These are phyloP conservation scores for Lasiurus borealis DNA, from an alignment of 2,113 vertebrate genomes.

Conservation along the genomic window DNA sequence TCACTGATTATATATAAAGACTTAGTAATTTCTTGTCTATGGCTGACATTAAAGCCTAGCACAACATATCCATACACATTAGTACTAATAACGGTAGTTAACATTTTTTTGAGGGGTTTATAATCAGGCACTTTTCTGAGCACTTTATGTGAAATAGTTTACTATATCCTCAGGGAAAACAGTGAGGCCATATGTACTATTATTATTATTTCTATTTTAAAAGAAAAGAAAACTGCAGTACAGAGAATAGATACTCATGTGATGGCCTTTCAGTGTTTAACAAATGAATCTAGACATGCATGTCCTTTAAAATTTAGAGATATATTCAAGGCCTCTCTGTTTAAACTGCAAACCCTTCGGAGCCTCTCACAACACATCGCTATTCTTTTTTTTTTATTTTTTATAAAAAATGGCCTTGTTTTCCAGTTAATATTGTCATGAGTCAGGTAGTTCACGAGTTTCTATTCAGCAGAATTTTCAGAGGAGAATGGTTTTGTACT, in stretches of 20 bases:
- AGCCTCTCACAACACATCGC: background rate
- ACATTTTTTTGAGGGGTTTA: background rate
- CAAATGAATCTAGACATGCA: background rate
- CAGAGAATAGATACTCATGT: background rate
- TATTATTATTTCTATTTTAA: background rate
- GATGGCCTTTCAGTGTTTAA: background rate
- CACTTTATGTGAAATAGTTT: background rate
- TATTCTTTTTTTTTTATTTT: background rate
- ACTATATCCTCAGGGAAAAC: background rate
- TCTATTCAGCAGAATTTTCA: conserved; percentile 70
- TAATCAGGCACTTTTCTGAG: background rate
- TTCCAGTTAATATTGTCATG: conserved; percentile 41
- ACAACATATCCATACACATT: background rate
- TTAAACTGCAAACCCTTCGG: background rate
- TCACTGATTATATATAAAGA: background rate
- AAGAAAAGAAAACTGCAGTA: background rate
- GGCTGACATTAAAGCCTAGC: background rate
- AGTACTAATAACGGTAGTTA: background rate
- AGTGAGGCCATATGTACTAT: background rate
- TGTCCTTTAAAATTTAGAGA: background rate
- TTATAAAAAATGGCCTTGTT: conserved; percentile 43
- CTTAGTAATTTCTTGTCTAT: background rate
- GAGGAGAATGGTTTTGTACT: conserved; percentile 55
- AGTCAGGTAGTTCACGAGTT: conserved; percentile 58
- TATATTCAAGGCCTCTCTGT: background rate